These are phyloP conservation scores for pig (Sus scrofa) DNA, from an alignment of 2,113 vertebrate species.

Conservation along the genomic window T2T-Sscrofa CM000813.6:136900001-136900500, in stretches of 20 bases:
- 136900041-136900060: background rate
- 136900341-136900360: background rate
- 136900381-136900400: slow-evolving; percentile 2
- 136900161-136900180: background rate
- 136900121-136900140: background rate
- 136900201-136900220: background rate
- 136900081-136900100: background rate
- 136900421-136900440: background rate
- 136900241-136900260: background rate
- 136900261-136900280: background rate
- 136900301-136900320: background rate
- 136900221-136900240: background rate
- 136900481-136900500: background rate
- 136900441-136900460: background rate
- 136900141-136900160: background rate
- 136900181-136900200: background rate
- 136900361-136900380: background rate
- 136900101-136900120: background rate
- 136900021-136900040: background rate
- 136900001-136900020: background rate
- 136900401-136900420: background rate
- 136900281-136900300: background rate
- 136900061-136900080: background rate
- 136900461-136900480: slow-evolving; percentile 2
- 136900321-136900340: background rate